Base-by-base conservation (phyloP, 2,797 vertebrate species). In the Myotis myotis region DNA sequence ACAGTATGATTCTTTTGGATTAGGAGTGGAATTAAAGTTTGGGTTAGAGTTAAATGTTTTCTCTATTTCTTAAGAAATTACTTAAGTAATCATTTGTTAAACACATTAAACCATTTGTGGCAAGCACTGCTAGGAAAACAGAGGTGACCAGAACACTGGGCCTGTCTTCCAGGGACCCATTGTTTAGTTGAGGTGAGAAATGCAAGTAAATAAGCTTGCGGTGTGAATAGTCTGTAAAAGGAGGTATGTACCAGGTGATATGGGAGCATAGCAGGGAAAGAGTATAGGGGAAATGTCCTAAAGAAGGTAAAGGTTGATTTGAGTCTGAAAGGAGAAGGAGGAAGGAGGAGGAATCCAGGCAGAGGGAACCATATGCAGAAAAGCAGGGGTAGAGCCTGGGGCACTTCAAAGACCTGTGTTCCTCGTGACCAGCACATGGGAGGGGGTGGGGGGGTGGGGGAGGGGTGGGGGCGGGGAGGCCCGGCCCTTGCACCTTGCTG, bases 401-500 rank as follows among this genome's bases (percentile, higher is more conserved):
- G 10, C 30, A 9, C 47, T 30, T 22, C 13, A 13, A 3, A 51
- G 81, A 51, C 6, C 9, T 13, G 7, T 1, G 2, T 36, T 53
- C 38, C 51, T 3, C 3, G 0, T 6, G 44, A 44, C 53, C 3
- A 0, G n/a, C 4, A 23, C 53, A 2, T 22, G 28, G 60, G 11
- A 8, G 28, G 28, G 11, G 10, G 6, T 20, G 5, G 25, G 1
- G 8, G n/a, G 8, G 3, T 4, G 13, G 6, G n/a, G n/a, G n/a
- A n/a, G n/a, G n/a, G n/a, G n/a, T n/a, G n/a, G n/a, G n/a, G n/a
- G n/a, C n/a, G n/a, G n/a, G 7, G 30, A 0, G 25, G 57, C 25
- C 25, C 5, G 2, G 2, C n/a, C 41, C 0, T 0, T 6, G 8
- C 3, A 17, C 23, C 15, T 20, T 9, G 25, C 12, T 23, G 1